Conservation (phyloP, 2,113 vertebrate genomes). For the Dendrocopos noguchii region DNA sequence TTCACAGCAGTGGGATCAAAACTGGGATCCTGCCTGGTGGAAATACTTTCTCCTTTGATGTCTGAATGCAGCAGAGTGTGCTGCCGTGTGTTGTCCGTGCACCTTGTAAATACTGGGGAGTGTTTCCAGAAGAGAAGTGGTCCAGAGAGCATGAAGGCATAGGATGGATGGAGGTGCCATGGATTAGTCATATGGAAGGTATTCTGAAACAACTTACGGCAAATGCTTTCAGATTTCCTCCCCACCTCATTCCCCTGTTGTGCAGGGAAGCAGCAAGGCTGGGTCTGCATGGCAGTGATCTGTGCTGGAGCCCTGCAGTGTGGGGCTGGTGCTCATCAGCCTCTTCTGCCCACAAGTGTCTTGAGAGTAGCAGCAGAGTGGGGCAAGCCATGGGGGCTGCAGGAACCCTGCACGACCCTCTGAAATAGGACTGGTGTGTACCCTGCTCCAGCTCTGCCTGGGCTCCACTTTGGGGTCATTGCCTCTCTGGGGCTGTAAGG, state of each 20-base stretch:
- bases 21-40: neutral
- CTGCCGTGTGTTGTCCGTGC: neutral
- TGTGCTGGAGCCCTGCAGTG: rapidly evolving
- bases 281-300: neutral
- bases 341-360: neutral
- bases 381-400: neutral
- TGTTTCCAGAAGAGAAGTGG: neutral
- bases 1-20: neutral
- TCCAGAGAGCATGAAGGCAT: neutral
- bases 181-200: neutral
- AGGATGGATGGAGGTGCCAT: too few species aligned
- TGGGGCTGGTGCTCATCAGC: neutral
- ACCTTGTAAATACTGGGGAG: neutral
- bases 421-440: rapidly evolving
- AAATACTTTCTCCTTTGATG: neutral
- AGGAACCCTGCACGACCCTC: neutral
- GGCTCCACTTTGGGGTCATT: neutral
- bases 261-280: neutral
- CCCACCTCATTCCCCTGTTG: neutral
- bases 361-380: neutral
- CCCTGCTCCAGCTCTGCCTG: neutral
- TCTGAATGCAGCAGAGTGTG: neutral
- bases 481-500: neutral
- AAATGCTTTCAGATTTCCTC: neutral
- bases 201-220: neutral